Evolutionary conservation across 1,140 invertebrate species (phyloP), one percentile per base, ranked within the genome.

Genomic region (Pteromalus puparum): DNA sequence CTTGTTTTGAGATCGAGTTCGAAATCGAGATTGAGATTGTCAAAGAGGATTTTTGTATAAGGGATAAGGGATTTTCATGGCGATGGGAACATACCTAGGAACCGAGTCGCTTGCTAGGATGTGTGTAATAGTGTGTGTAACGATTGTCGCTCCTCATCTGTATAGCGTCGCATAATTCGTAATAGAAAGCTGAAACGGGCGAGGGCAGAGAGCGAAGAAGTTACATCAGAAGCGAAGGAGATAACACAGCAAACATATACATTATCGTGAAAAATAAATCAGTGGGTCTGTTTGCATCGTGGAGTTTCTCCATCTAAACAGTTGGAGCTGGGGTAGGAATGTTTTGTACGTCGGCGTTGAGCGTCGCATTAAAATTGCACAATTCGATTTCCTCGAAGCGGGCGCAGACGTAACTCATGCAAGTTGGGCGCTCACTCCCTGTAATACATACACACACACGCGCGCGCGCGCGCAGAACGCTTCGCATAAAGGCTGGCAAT

Each of bases 341-440:
- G 53, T 61, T 61, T 61, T 61, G 53, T 61, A n/a, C 18, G 18
- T 4, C 21, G 53, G 53, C 53, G 53, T n/a, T 61, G 53, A 61
- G 53, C 53, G 53, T 61, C 21, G 53, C 53, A 61, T 61, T 61
- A 61, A 61, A 61, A 61, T 61, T 61, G 53, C 53, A 61, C 53
- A 61, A 61, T 61, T 61, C 53, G 53, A 61, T 61, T 61, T 61
- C 53, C 53, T 61, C 53, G 53, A 61, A 61, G 53, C 53, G 53
- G 18, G 53, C 53, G 18, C 18, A 61, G 53, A 61, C 53, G 53
- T 61, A 61, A 61, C 53, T 61, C 53, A n/a, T 61, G 53, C 53
- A 61, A 61, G 53, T 61, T 61, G 53, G 53, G 18, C 21, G 0
- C 53, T 13, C 53, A 4, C 48, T 21, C 53, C 18, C 53, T 61